phyloP scores from a whole-genome alignment of 2,797 vertebrate genomes.

The Distichodus sexfasciatus region DNA sequence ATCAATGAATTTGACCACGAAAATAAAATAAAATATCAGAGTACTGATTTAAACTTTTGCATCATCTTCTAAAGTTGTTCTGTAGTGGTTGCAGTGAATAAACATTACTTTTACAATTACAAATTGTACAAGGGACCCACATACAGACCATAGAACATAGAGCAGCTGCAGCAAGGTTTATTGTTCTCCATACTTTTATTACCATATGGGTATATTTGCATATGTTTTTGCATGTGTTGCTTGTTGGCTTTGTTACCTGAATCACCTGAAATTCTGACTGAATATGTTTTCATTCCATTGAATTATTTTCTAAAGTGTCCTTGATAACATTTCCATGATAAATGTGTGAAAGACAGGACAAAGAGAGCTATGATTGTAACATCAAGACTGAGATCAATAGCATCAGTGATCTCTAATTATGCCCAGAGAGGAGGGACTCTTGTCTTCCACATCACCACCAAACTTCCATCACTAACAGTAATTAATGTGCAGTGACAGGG shows the following conservation, averaged over 20 bases:
- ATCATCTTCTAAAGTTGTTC: too few relatives aligned
- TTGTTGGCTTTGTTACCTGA: too few relatives aligned
- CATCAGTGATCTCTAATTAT: slow-evolving; percentile 7
- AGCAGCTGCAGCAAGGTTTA: too few relatives aligned
- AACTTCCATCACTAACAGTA: not conserved
- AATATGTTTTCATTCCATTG: slow-evolving; percentile 2
- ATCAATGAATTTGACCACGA: too few relatives aligned
- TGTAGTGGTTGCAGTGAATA: too few relatives aligned
- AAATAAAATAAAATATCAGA: too few relatives aligned
- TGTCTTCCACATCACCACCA: not conserved
- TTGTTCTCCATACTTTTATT: not conserved
- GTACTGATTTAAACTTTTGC: too few relatives aligned
- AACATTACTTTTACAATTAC: too few relatives aligned
- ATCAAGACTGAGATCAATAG: not conserved
- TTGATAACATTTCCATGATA: not conserved
- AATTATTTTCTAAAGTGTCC: not conserved
- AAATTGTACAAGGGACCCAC: too few relatives aligned
- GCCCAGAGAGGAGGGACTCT: not conserved
- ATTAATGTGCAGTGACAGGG: not conserved
- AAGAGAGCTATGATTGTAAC: not conserved
- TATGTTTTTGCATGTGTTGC: not conserved
- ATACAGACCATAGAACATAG: too few relatives aligned
- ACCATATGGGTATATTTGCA: not conserved
- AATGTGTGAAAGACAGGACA: too few relatives aligned
- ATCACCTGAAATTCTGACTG: too few relatives aligned